These are phyloP conservation scores for Suricata suricatta DNA, from an alignment of 2,113 vertebrate species.

Conservation along the genomic window DNA sequence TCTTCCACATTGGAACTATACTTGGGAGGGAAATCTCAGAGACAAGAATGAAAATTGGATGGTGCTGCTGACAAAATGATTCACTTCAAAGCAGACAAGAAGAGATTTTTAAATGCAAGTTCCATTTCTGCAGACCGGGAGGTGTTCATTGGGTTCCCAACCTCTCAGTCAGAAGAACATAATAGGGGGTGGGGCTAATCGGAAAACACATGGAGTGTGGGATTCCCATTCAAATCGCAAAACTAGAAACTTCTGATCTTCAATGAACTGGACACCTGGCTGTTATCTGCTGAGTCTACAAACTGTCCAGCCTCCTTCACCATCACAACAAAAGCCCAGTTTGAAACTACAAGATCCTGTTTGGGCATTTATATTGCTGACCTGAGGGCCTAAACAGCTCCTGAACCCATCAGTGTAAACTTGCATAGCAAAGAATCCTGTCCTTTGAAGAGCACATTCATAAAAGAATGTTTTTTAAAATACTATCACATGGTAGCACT, in stretches of 20 bases:
- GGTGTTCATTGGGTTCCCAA: neutral
- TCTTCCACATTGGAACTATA: rapidly evolving
- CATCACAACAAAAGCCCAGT: neutral
- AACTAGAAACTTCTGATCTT: neutral
- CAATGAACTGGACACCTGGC: neutral
- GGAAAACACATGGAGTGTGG: neutral
- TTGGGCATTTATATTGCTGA: neutral
- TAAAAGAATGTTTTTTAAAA: neutral
- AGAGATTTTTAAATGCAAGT: too few species aligned
- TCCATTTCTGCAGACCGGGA: rapidly evolving
- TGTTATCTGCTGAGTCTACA: neutral
- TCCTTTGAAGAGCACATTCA: neutral
- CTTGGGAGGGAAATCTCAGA: neutral
- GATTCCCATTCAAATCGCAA: neutral
- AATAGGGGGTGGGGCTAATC: neutral
- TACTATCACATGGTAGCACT: neutral
- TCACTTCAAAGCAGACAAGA: neutral
- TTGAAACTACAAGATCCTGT: neutral
- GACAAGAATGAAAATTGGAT: neutral
- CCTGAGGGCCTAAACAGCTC: neutral
- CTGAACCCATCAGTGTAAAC: neutral
- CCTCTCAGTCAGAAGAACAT: neutral
- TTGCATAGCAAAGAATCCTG: neutral
- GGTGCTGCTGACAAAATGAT: rapidly evolving
- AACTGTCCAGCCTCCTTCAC: neutral